Evolutionary conservation across 1,140 invertebrate genomes (phyloP).

Genomic region (Apis mellifera): Amel_HAv3.1 CM009936.2:1826501-1827000

Average conservation of each 20-base stretch:
- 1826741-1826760: not conserved
- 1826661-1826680: not conserved
- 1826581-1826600: not conserved
- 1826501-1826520: not conserved
- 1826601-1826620: not conserved
- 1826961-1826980: not conserved
- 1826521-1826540: not conserved
- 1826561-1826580: not conserved
- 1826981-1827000: not conserved
- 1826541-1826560: not conserved
- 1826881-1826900: conserved; percentile 31
- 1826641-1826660: not conserved
- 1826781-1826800: conserved; percentile 64
- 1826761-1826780: conserved; percentile 4
- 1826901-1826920: conserved; percentile 9
- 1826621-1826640: not conserved
- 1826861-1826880: conserved; percentile 54
- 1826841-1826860: conserved; percentile 75
- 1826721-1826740: not conserved
- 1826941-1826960: not conserved
- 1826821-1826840: conserved; percentile 77
- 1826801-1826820: conserved; percentile 75
- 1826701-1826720: not conserved
- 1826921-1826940: conserved; percentile 11
- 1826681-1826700: not conserved